Evolutionary conservation across 2,113 vertebrate genomes (phyloP).

Genomic region (Otus sunia): DNA sequence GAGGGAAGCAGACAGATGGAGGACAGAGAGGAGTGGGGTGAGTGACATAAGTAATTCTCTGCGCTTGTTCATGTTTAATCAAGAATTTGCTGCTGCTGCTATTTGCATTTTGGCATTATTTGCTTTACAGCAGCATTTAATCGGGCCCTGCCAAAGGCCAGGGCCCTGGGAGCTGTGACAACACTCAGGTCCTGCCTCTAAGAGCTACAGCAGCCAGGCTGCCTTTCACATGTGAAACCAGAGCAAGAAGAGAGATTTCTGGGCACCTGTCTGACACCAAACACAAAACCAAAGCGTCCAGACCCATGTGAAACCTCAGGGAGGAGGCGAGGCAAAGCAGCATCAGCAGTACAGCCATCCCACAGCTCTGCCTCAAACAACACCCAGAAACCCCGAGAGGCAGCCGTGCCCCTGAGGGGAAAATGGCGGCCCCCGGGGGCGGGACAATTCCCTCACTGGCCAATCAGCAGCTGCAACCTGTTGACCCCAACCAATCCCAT

Average conservation of each 20-base stretch:
- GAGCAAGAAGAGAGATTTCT: neutral
- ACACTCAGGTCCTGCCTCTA: neutral
- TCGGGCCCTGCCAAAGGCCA: neutral
- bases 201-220: neutral
- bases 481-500: neutral
- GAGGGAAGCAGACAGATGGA: slow-evolving; percentile 48
- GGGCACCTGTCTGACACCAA: rapidly evolving
- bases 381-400: too few species aligned
- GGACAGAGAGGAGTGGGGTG: slow-evolving; percentile 45
- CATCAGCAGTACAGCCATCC: rapidly evolving
- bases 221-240: neutral
- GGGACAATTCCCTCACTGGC: neutral
- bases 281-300: rapidly evolving
- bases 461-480: neutral
- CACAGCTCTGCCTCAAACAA: too few species aligned
- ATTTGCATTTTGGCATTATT: slow-evolving; percentile 32
- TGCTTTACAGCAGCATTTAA: neutral
- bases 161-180: neutral
- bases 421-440: neutral
- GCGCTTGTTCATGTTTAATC: slow-evolving; percentile 50
- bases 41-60: slow-evolving; percentile 41
- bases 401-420: neutral
- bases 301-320: rapidly evolving
- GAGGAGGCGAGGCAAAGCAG: neutral
- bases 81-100: neutral